These are phyloP conservation scores for Watsonalla cultraria DNA, from an alignment of 2,888 invertebrate genomes.

Conservation along the genomic window DNA sequence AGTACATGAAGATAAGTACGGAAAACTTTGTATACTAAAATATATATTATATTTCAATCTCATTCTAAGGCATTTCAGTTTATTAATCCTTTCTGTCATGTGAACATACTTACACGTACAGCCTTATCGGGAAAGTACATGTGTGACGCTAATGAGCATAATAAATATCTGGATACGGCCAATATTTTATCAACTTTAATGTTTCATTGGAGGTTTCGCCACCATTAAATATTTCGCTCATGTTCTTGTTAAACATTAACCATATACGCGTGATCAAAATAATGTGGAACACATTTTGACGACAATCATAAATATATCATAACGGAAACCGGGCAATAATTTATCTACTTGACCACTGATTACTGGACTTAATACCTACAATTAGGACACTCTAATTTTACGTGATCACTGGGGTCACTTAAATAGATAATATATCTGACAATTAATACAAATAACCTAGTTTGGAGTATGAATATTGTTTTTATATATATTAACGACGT, in stretches of 20 bases:
- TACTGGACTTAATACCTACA: constrained; percentile 13
- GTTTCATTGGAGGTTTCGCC: not conserved
- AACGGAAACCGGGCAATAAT: constrained; percentile 3
- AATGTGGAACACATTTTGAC: not conserved
- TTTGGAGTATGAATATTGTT: not conserved
- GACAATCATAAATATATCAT: not conserved
- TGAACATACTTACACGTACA: too few species aligned
- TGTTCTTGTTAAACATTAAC: not conserved
- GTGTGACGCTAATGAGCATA: not conserved
- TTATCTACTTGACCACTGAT: constrained; percentile 14
- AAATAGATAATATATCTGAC: not conserved
- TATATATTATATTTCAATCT: too few species aligned
- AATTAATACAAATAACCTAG: not conserved
- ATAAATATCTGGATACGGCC: not conserved
- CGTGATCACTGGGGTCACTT: constrained; percentile 11
- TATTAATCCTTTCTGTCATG: too few species aligned
- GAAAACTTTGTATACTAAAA: too few species aligned
- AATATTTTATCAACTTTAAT: not conserved
- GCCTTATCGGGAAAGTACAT: too few species aligned
- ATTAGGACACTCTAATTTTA: constrained; percentile 17
- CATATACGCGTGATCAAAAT: not conserved
- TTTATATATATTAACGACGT: too few species aligned
- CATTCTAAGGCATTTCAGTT: too few species aligned
- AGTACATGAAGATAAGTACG: too few species aligned
- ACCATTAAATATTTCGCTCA: too few species aligned